Conservation (phyloP, 2,113 vertebrate species). For the Setophaga coronata region DNA sequence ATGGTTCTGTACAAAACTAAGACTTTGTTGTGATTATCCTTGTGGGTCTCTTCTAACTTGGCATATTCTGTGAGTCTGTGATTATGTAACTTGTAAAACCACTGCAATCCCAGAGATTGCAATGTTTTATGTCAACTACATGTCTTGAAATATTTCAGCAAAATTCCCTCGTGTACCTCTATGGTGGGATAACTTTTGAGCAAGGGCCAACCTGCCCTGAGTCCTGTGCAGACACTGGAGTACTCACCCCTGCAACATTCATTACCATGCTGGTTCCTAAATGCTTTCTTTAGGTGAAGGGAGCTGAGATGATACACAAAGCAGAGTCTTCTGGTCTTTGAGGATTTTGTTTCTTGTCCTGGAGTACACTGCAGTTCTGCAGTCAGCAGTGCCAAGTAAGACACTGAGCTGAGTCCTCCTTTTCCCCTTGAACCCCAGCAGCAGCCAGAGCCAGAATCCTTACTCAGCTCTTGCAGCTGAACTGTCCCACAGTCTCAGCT, state of each 20-base stretch:
- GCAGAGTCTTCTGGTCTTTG: not conserved
- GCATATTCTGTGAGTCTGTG: not conserved
- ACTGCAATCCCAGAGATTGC: constrained; percentile 30
- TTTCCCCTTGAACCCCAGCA: fast-evolving
- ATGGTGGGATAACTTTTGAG: not conserved
- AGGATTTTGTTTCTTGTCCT: not conserved
- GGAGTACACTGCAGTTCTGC: not conserved
- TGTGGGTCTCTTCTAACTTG: not conserved
- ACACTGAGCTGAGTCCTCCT: not conserved
- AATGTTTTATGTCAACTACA: not conserved
- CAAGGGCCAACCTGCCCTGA: fast-evolving
- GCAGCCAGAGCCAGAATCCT: not conserved
- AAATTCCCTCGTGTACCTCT: not conserved
- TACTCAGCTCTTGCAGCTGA: not conserved
- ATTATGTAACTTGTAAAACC: constrained; percentile 64
- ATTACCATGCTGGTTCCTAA: fast-evolving
- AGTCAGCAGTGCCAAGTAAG: not conserved
- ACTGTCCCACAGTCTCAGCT: fast-evolving
- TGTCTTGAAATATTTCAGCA: not conserved
- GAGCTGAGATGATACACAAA: not conserved
- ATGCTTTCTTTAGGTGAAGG: not conserved
- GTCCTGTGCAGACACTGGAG: too few species aligned
- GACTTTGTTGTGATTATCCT: not conserved
- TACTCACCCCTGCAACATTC: not conserved
- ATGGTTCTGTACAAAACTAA: not conserved